Percentiles rank a stretch among this genome's conserved stretches.
phyloP scores from a whole-genome alignment of 2,113 vertebrate genomes.

The Barbus barbus region DNA sequence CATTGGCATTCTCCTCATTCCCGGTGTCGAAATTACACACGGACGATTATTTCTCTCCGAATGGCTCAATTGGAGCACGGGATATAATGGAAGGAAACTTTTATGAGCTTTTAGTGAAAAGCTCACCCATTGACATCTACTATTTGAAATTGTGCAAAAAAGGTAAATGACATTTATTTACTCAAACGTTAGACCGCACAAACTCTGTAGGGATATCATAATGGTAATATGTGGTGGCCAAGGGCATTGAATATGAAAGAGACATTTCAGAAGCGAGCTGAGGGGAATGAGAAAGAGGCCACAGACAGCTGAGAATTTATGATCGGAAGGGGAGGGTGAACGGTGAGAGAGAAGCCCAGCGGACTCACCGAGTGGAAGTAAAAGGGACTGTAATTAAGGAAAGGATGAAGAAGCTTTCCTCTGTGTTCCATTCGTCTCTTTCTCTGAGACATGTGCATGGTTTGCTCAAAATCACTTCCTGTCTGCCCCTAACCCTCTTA shows the following conservation, averaged over 20 bases:
- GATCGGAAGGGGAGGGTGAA: conserved; percentile 17
- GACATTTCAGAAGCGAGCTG: conserved; percentile 9
- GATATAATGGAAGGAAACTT: conserved; percentile 37
- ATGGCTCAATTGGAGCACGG: conserved; percentile 1
- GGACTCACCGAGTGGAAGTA: conserved; percentile 41
- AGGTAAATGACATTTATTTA: conserved; percentile 18
- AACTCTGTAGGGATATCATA: neutral
- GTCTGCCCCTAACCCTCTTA: conserved; percentile 6
- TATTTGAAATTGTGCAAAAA: neutral
- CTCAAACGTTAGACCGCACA: neutral
- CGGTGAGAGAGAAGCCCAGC: neutral
- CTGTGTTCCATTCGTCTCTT: conserved; percentile 7
- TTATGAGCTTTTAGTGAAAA: conserved; percentile 35
- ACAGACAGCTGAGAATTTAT: conserved; percentile 26
- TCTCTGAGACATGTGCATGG: neutral
- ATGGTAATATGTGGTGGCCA: neutral
- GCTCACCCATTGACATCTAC: neutral
- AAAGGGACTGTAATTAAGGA: conserved; percentile 35
- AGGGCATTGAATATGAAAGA: conserved; percentile 31
- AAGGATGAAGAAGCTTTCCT: conserved; percentile 23
- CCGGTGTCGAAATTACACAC: conserved; percentile 9
- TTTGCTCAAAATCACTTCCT: conserved; percentile 23
- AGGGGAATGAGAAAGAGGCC: conserved; percentile 38
- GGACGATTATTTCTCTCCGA: conserved; percentile 16
- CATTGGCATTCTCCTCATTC: conserved; percentile 38